Percentiles rank a stretch among this genome's conserved stretches.
Conservation (phyloP, 2,797 vertebrate genomes). For the Eleutherodactylus coqui region DNA sequence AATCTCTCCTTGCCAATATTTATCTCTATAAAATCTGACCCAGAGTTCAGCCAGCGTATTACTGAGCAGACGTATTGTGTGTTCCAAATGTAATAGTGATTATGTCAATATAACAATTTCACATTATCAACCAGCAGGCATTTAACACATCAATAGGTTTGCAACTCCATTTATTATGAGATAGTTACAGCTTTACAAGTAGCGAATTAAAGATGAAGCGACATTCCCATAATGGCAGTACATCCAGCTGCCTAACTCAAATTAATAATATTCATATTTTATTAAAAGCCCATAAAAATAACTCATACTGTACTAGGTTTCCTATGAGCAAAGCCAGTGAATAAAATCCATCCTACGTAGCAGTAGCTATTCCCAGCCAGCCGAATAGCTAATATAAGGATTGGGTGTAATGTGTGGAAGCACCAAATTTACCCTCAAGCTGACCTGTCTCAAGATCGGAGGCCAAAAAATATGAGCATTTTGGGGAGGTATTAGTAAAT, state of each 20-base stretch:
- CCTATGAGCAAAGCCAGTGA: not conserved
- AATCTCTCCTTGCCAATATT: conserved; percentile 77
- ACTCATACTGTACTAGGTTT: conserved; percentile 10
- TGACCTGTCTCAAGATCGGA: not conserved
- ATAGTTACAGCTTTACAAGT: conserved; percentile 51
- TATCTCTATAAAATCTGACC: conserved; percentile 76
- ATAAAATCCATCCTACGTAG: not conserved
- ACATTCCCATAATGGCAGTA: not conserved
- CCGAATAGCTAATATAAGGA: not conserved
- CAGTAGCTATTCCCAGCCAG: not conserved
- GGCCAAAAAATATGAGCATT: too few species aligned
- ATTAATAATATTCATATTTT: conserved; percentile 21
- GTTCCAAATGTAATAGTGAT: conserved; percentile 71
- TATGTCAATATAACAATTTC: conserved; percentile 69
- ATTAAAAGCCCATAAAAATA: conserved; percentile 17
- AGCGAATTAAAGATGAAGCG: conserved; percentile 56
- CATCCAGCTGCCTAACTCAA: not conserved
- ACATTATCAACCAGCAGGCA: conserved; percentile 67
- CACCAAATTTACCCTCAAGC: not conserved
- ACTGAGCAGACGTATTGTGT: conserved; percentile 71
- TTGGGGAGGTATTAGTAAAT: too few species aligned
- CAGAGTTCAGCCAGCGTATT: conserved; percentile 73
- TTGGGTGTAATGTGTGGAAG: not conserved
- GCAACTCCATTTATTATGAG: conserved; percentile 56
- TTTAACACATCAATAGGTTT: conserved; percentile 67